Conservation (phyloP, 2,113 vertebrate genomes). For the Chrysemys picta region DNA sequence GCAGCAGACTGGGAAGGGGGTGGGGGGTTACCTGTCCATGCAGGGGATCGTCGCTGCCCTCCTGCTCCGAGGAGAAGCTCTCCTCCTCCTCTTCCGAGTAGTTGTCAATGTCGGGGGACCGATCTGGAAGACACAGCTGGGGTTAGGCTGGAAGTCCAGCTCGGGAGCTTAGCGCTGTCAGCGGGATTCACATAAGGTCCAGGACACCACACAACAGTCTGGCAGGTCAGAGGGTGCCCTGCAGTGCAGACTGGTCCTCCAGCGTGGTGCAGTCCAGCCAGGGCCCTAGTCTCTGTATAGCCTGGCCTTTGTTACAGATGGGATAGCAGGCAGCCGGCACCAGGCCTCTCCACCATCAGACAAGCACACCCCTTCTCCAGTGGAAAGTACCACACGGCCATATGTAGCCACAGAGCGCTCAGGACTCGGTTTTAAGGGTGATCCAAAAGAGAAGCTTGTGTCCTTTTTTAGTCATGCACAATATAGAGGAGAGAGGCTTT, state of each 20-base stretch:
- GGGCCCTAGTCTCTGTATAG: neutral
- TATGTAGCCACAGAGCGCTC: neutral
- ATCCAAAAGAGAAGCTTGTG: neutral
- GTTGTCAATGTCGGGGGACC: constrained; percentile 93
- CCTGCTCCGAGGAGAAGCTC: constrained; percentile 93
- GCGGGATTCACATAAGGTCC: neutral
- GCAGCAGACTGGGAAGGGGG: neutral
- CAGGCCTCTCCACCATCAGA: neutral
- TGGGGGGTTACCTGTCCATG: constrained; percentile 84
- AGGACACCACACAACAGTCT: neutral
- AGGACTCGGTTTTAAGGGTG: neutral
- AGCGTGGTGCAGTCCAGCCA: neutral
- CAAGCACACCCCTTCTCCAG: neutral
- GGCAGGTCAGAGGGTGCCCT: neutral
- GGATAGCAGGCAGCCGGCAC: neutral
- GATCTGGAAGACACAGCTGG: constrained; percentile 77
- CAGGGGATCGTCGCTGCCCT: constrained; percentile 91
- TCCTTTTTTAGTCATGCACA: neutral
- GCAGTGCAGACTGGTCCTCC: neutral
- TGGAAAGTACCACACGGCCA: neutral
- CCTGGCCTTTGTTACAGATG: neutral
- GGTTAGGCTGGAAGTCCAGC: neutral
- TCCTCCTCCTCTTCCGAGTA: constrained; percentile 94
- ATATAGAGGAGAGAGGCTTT: neutral
- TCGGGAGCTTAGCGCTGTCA: too few relatives aligned